Evolutionary conservation across 2,888 invertebrate species (phyloP), one percentile per base, ranked within the genome.

Genomic region (Himalopsyche anomala): DNA sequence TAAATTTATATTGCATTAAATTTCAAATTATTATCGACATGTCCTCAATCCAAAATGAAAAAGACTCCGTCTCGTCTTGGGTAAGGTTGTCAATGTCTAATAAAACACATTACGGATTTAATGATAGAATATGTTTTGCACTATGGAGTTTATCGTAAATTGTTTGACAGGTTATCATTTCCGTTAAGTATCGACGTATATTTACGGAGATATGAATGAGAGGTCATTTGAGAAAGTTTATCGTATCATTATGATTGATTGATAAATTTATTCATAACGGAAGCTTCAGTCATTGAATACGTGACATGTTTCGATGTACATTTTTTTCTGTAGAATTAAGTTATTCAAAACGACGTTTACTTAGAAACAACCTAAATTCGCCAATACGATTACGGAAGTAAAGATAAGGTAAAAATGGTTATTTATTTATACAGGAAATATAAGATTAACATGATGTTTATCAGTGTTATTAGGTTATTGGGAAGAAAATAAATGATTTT

Each of bases 171-270:
- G 62, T 28, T 62, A 62, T 62, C 62, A 15, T 62, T 62, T 62
- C 62, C 62, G 62, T 62, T 8, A 62, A 62, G 19, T 62, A 19
- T 56, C 5, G 17, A 11, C n/a, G 17, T 56, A 56, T 19, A 51
- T 51, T 51, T 15, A 15, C 74, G 19, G 38, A 74, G 15, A 28
- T 12, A 36, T 74, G 38, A 62, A 12, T 36, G 69, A 45, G 69
- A 17, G 74, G 74, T 74, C 74, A 74, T 5, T 4, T 15, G 74
- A 38, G 74, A 74, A 74, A 74, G 74, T 74, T 74, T 74, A 74
- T 36, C 74, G 5, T 2, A 74, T 12, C 4, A 74, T 74, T 15
- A 38, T 74, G 19, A 74, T 36, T 74, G 38, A 74, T 74, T 74
- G 74, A 36, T 74, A 15, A 36, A 4, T 15, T 36, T 36, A 38